phyloP scores from a whole-genome alignment of 1,140 invertebrate genomes.

The Ceratosolen solmsi region DNA sequence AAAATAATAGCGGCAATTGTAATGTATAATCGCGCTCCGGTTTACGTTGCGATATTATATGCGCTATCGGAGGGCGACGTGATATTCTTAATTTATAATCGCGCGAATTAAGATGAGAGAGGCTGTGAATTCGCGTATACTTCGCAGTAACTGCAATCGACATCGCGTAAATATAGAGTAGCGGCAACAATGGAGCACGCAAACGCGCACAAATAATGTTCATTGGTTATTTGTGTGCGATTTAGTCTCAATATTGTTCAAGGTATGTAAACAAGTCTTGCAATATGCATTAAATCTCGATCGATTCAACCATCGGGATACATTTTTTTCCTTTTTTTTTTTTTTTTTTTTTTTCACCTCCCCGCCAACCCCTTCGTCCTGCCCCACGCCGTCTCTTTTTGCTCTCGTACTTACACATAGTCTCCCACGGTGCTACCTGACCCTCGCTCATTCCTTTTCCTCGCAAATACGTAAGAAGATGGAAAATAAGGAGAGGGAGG shows the following conservation, averaged over 20 bases:
- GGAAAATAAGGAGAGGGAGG: not conserved
- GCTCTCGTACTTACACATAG: too few relatives aligned
- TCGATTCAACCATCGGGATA: too few relatives aligned
- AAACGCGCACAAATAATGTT: constrained; percentile 37
- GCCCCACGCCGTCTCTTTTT: not conserved
- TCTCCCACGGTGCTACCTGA: too few relatives aligned
- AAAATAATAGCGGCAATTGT: not conserved
- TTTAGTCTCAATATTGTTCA: constrained; percentile 36
- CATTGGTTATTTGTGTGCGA: constrained; percentile 24
- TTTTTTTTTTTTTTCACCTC: not conserved
- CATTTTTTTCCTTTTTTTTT: too few relatives aligned
- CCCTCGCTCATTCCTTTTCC: not conserved
- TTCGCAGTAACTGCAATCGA: not conserved
- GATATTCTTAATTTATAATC: not conserved
- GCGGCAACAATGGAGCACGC: not conserved
- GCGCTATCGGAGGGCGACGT: too few relatives aligned
- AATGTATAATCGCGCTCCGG: too few relatives aligned
- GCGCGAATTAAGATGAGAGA: not conserved
- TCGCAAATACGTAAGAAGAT: not conserved
- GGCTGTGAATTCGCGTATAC: not conserved
- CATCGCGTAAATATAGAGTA: constrained; percentile 23
- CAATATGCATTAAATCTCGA: constrained; percentile 40
- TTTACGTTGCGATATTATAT: not conserved
- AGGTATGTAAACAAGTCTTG: constrained; percentile 22
- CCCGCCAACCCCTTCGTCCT: not conserved